These are phyloP conservation scores for Beris chalybata DNA, from an alignment of 2,888 invertebrate genomes.

Conservation along the genomic window DNA sequence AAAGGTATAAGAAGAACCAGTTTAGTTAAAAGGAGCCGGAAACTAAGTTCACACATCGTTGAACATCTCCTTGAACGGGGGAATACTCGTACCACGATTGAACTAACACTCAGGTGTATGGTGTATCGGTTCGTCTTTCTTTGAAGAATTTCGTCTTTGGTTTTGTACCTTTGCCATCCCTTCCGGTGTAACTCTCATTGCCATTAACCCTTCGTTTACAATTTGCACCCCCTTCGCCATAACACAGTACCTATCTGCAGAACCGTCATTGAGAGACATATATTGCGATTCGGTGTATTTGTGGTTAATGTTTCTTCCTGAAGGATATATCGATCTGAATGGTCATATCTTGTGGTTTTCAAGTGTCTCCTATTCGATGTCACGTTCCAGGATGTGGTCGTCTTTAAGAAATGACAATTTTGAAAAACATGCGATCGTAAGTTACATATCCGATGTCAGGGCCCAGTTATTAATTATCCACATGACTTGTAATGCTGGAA, in stretches of 20 bases:
- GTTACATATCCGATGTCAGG: neutral
- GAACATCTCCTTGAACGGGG: slow-evolving; percentile 9
- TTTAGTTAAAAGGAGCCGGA: slow-evolving; percentile 5
- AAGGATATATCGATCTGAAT: too few species aligned
- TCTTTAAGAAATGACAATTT: slow-evolving; percentile 14
- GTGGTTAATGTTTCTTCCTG: too few species aligned
- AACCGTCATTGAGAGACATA: too few species aligned
- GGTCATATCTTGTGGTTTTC: too few species aligned
- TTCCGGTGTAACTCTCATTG: slow-evolving; percentile 15
- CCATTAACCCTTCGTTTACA: slow-evolving; percentile 17
- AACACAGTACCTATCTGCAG: neutral
- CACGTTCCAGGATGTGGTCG: slow-evolving; percentile 30
- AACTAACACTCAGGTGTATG: slow-evolving; percentile 10
- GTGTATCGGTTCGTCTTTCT: slow-evolving; percentile 15
- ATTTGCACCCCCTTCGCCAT: neutral
- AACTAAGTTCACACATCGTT: slow-evolving; percentile 24
- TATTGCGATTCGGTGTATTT: too few species aligned
- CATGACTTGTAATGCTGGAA: neutral
- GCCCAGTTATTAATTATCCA: slow-evolving; percentile 2
- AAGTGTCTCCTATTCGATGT: slow-evolving; percentile 14
- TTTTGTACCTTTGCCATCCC: slow-evolving; percentile 20
- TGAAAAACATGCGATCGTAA: neutral
- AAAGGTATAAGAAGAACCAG: too few species aligned
- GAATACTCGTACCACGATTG: neutral
- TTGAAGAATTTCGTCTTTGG: neutral